A percentile compares a stretch with the other conserved stretches of the same genome.
phyloP scores from a whole-genome alignment of 2,888 invertebrate genomes.

The Patella depressa region DNA sequence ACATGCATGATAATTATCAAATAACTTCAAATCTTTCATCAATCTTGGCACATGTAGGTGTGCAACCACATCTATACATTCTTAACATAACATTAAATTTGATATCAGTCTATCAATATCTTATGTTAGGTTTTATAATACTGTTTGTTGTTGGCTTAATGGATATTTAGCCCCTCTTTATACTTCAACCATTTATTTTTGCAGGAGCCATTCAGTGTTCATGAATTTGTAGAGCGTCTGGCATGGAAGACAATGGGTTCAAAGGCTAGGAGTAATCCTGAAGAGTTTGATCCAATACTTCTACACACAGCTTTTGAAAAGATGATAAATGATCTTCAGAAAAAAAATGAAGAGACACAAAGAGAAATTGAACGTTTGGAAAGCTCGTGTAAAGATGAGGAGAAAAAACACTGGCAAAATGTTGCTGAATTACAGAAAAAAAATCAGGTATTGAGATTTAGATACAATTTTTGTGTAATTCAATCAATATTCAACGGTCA shows the following conservation, averaged over 20 bases:
- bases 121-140: too few relatives aligned
- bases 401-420: slow-evolving; percentile 85
- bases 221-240: slow-evolving; percentile 96
- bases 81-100: too few relatives aligned
- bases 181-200: slow-evolving; percentile 27
- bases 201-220: slow-evolving; percentile 97
- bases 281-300: slow-evolving; percentile 85
- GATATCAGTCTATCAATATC: too few relatives aligned
- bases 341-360: slow-evolving; percentile 61
- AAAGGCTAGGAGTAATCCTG: slow-evolving; percentile 77
- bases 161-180: too few relatives aligned
- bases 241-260: slow-evolving; percentile 92
- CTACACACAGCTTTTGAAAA: slow-evolving; percentile 93
- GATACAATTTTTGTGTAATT: too few relatives aligned
- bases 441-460: slow-evolving; percentile 75
- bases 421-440: slow-evolving; percentile 82
- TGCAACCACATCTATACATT: too few relatives aligned
- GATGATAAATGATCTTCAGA: slow-evolving; percentile 78
- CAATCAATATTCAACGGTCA: too few relatives aligned
- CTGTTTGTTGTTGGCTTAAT: too few relatives aligned
- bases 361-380: slow-evolving; percentile 76
- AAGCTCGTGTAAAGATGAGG: slow-evolving; percentile 86
- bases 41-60: too few relatives aligned
- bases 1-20: too few relatives aligned
- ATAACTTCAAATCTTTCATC: too few relatives aligned